Conservation (phyloP, 1,140 invertebrate species). For the Caerostris darwini region DNA sequence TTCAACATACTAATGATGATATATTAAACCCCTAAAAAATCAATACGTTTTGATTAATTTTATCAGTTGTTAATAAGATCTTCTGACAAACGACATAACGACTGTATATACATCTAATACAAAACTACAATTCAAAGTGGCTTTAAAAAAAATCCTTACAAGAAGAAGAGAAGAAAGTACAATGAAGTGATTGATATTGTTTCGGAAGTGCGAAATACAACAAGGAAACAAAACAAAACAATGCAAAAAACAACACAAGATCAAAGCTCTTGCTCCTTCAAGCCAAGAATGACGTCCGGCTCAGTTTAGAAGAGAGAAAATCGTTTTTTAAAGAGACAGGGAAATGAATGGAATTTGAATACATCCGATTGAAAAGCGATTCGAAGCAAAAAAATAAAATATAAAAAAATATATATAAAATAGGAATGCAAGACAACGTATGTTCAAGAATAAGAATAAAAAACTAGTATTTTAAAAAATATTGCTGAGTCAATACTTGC, state of each 20-base stretch:
- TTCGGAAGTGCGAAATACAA: constrained; percentile 46
- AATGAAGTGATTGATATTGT: constrained; percentile 60
- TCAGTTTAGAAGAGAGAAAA: constrained; percentile 17
- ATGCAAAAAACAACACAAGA: background rate
- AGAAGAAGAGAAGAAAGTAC: no score
- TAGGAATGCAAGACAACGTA: background rate
- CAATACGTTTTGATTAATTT: no score
- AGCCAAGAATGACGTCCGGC: constrained; percentile 17
- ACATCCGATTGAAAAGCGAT: constrained; percentile 54
- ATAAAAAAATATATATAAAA: background rate
- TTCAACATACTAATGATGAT: no score
- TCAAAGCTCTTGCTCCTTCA: constrained; percentile 45
- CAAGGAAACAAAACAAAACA: background rate
- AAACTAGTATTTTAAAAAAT: constrained; percentile 8
- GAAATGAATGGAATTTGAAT: constrained; percentile 67
- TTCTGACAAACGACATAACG: no score
- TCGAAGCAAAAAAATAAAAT: background rate
- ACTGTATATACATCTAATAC: no score
- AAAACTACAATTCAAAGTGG: no score
- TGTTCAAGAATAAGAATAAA: background rate
- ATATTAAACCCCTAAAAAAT: no score
- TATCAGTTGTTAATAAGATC: no score
- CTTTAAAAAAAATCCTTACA: background rate
- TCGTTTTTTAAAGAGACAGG: constrained; percentile 63
- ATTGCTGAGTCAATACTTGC: constrained; percentile 27